Base-by-base conservation (phyloP, 1,140 invertebrate genomes). In the Cyclargus thomasi region DNA sequence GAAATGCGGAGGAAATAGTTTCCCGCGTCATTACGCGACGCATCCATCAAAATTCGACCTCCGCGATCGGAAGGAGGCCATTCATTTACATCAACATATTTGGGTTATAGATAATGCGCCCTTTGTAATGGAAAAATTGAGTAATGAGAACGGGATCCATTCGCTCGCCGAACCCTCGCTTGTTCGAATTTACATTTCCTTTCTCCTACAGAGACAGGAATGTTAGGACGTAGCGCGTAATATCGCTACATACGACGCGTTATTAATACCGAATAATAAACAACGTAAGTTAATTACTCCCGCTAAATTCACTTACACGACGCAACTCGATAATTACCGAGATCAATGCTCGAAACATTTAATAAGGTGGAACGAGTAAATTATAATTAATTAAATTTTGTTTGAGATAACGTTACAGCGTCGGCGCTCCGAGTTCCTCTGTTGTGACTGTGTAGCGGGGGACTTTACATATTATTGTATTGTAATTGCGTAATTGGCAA, bases 1-100 rank as follows among this genome's bases (percentile, higher is more conserved):
- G 87, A 90, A 90, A 88, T 86, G 82, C 76, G 76, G 78, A 88
- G 85, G 86, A 88, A 90, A 88, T 88, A 85, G 83, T 88, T 90
- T 85, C 80, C 79, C 84, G 83, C 77, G 77, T 88, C 87, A 90
- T 90, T 88, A 88, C 82, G 76, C 78, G 73, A 76, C 76, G 71
- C 85, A 90, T 90, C 86, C 87, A 90, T 87, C 87, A 88, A 83
- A 80, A 75, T 72, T 70, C 70, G 78, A 70, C 75, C 72, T 70
- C 66, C 71, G 74, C 71, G 68, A 63, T 65, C 70, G 47, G 47
- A 29, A 62, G 73, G 53, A 69, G 70, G 70, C 55, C 22, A 36
- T 67, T 62, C 57, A 67, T 62, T 67, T 59, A 59, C 55, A 17
- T 66, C 20, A 66, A 66, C 65, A 66, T 36, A 35, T 66, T 35